Evolutionary conservation across 2,797 vertebrate genomes (phyloP), one percentile per base, ranked within the genome.

Genomic region (Crypturellus tataupa): DNA sequence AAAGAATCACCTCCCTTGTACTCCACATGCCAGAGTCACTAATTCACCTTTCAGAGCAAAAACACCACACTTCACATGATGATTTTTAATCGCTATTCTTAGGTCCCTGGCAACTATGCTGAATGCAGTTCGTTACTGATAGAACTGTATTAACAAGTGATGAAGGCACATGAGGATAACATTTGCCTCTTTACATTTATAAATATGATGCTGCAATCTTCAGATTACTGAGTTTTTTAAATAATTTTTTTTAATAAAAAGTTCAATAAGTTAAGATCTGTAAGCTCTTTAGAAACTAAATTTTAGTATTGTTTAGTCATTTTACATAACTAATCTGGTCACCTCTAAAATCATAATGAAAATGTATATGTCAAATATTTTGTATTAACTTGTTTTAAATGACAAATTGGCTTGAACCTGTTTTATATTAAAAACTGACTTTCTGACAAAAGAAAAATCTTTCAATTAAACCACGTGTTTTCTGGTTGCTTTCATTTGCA

Each of bases 1-100:
- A 77, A 90, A 82, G 63, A 53, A 44, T 78, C 49, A 68, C 59
- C 86, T 92, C 49, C 10, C 10, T 82, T 96, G 90, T 90, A 73
- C 71, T 87, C 88, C n/a, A 85, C 85, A 51, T 89, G 62, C 56
- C 77, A 77, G 49, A 78, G 59, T 37, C 51, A 81, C 23, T 84
- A 2, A 79, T 91, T 95, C 89, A 21, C n/a, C 65, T 39, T 85
- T 92, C 59, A 78, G 25, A 69, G 21, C 40, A 42, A 62, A 56
- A 92, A 53, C 65, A 65, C 62, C 87, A 10, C 15, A 51, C 49
- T 83, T 70, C 2, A 1, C 21, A 78, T 80, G 55, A 49, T 87
- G 76, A 85, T 20, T 87, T 75, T 85, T 93, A 95, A 77, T 47
- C 83, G 47, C 79, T 68, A 9, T n/a, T 8, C 42, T 80, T 55